A percentile compares a stretch with the other conserved stretches of the same genome.
Evolutionary conservation across 2,113 vertebrate genomes (phyloP).

Genomic region (Trematocara nigrifrons): DNA sequence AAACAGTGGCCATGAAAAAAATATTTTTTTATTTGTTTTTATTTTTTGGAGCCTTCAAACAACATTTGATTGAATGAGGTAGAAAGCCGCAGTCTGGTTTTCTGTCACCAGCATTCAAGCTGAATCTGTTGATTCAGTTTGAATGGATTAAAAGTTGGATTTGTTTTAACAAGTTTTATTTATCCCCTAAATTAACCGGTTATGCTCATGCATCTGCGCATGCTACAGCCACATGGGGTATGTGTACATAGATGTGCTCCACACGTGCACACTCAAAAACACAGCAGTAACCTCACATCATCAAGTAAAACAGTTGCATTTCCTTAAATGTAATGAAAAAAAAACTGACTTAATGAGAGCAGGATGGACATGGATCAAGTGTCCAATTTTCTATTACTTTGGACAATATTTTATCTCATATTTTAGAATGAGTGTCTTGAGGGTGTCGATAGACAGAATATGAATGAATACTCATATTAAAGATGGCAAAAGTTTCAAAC

Average conservation of each 20-base stretch:
- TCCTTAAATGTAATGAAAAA: not conserved
- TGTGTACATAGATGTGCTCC: not conserved
- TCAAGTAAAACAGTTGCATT: not conserved
- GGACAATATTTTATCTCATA: not conserved
- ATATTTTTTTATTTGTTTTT: not conserved
- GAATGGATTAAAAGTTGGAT: not conserved
- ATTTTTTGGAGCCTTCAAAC: not conserved
- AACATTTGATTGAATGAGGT: not conserved
- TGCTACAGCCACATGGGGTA: not conserved
- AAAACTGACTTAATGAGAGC: not conserved
- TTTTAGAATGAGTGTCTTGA: not conserved
- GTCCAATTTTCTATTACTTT: not conserved
- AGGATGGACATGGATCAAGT: not conserved
- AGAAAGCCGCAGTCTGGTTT: not conserved
- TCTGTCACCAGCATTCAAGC: not conserved
- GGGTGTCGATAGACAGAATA: not conserved
- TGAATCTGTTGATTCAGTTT: not conserved
- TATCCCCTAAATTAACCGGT: not conserved
- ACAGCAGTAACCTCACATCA: not conserved
- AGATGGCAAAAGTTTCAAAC: not conserved
- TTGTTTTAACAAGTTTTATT: not conserved
- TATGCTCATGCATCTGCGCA: not conserved
- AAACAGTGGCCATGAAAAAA: not conserved
- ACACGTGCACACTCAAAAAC: not conserved
- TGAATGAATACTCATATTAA: not conserved